Conservation (phyloP, 1,140 invertebrate genomes). For the Drosophila rufa region DNA sequence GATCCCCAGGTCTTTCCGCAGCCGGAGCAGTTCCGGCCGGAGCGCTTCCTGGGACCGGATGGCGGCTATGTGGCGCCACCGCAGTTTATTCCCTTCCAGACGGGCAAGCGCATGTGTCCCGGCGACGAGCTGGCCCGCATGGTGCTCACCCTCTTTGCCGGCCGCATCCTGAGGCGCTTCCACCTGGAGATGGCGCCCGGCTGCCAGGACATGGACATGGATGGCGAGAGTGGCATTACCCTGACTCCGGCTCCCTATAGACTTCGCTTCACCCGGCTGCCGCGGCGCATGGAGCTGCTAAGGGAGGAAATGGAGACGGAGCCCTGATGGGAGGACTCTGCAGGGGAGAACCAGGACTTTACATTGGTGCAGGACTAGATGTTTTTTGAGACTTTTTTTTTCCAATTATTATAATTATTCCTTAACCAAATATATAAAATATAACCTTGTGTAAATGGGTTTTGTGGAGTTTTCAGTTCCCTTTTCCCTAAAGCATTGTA, state of each 20-base stretch:
- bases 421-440: conserved; percentile 7
- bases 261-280: conserved; percentile 45
- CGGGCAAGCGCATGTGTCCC: conserved; percentile 93
- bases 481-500: not conserved
- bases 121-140: conserved; percentile 94
- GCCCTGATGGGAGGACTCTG: too few species aligned
- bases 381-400: not conserved
- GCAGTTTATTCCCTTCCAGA: conserved; percentile 94
- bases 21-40: conserved; percentile 90
- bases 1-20: conserved; percentile 90
- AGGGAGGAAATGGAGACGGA: not conserved
- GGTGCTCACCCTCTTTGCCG: conserved; percentile 89
- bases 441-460: not conserved
- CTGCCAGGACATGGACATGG: conserved; percentile 72
- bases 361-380: not conserved
- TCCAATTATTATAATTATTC: not conserved
- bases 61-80: conserved; percentile 88
- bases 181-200: conserved; percentile 81
- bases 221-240: conserved; percentile 90
- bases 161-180: conserved; percentile 89
- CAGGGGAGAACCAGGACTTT: not conserved
- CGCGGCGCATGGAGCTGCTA: not conserved
- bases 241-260: conserved; percentile 88
- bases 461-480: not conserved
- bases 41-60: conserved; percentile 89